Evolutionary conservation across 2,113 vertebrate species (phyloP).

Genomic region (Tychaedon coryphoeus): DNA sequence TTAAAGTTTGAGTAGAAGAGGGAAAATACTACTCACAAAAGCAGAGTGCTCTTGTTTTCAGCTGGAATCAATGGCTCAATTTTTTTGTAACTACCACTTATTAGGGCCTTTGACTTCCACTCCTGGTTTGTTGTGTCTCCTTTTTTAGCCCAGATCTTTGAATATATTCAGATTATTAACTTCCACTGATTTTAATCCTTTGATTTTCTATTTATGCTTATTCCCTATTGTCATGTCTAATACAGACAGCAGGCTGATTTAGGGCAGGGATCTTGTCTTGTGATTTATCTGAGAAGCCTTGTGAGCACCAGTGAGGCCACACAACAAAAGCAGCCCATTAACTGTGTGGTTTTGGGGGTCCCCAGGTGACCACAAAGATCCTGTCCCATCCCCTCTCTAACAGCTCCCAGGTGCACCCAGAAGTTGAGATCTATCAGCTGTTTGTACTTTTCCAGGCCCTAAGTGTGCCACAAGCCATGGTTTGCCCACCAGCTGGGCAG

Average conservation of each 20-base stretch:
- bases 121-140: neutral
- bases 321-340: neutral
- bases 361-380: neutral
- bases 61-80: neutral
- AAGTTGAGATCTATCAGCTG: neutral
- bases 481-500: neutral
- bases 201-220: neutral
- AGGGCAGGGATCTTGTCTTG: neutral
- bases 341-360: fast-evolving
- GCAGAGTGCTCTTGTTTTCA: neutral
- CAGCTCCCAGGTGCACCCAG: neutral
- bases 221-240: neutral
- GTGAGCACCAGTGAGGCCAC: fast-evolving
- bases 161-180: neutral
- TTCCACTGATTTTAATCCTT: neutral
- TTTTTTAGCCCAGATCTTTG: neutral
- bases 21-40: neutral
- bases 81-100: neutral
- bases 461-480: neutral
- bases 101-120: neutral
- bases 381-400: neutral
- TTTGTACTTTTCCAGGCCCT: neutral
- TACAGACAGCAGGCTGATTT: neutral
- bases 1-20: neutral
- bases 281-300: neutral